Conservation (phyloP, 2,888 invertebrate genomes). For the Pachymerium ferrugineum region DNA sequence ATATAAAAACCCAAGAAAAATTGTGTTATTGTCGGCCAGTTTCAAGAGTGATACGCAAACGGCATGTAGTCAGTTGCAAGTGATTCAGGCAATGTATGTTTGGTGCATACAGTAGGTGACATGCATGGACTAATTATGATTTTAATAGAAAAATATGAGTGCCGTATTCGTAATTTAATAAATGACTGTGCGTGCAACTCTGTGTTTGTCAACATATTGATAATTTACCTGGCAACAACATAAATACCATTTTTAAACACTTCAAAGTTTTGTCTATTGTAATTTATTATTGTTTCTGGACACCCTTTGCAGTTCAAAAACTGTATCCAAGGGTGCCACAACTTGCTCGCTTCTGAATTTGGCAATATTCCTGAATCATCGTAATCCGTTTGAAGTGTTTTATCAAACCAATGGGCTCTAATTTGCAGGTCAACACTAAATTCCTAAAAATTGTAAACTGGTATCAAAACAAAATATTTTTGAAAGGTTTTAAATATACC, state of each 20-base stretch:
- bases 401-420: background rate
- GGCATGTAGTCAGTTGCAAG: too few relatives aligned
- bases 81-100: too few relatives aligned
- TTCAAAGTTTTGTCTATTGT: background rate
- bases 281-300: background rate
- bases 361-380: background rate
- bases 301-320: background rate
- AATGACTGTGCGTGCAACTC: too few relatives aligned
- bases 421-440: background rate
- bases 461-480: background rate
- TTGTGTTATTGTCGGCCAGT: too few relatives aligned
- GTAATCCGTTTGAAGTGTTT: background rate
- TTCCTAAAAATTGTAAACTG: background rate
- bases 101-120: too few relatives aligned
- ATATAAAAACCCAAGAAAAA: too few relatives aligned
- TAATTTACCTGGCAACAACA: background rate
- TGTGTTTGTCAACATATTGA: background rate
- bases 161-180: too few relatives aligned
- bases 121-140: too few relatives aligned
- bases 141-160: too few relatives aligned
- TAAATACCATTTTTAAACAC: background rate
- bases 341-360: background rate
- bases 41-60: too few relatives aligned
- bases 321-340: background rate
- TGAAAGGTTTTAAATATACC: background rate